Percentiles rank a stretch among this genome's conserved stretches.
These are phyloP conservation scores for Leguminivora glycinivorella DNA, from an alignment of 1,140 invertebrate genomes.

Conservation along the genomic window DNA sequence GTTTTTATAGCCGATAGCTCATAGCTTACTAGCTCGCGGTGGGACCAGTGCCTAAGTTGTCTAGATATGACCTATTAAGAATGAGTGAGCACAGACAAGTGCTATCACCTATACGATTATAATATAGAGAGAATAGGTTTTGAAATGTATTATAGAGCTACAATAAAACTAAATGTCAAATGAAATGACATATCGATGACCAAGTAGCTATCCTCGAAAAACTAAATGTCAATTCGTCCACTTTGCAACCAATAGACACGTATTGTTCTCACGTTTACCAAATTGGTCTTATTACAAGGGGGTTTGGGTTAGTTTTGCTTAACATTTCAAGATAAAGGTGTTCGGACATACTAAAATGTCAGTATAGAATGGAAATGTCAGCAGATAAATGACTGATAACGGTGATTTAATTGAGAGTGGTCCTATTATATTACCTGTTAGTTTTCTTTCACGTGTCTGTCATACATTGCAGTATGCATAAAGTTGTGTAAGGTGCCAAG, in stretches of 20 bases:
- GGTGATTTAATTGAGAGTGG: not conserved
- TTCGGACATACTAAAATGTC: conserved; percentile 1
- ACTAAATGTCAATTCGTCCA: conserved; percentile 3
- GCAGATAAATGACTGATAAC: not conserved
- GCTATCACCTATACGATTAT: too few relatives aligned
- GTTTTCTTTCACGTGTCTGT: not conserved
- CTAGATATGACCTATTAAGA: too few relatives aligned
- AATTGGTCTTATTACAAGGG: not conserved
- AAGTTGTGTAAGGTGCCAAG: too few relatives aligned
- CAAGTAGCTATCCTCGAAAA: conserved; percentile 3
- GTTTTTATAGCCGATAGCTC: too few relatives aligned
- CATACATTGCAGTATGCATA: too few relatives aligned
- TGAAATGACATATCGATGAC: not conserved
- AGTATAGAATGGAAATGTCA: conserved; percentile 12
- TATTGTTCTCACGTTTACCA: not conserved
- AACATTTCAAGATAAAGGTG: not conserved
- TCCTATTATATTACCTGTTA: not conserved
- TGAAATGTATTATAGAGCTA: not conserved
- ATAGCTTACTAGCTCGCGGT: too few relatives aligned
- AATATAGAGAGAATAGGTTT: too few relatives aligned
- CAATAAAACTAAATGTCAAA: not conserved
- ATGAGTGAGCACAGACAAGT: too few relatives aligned
- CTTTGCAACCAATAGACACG: not conserved
- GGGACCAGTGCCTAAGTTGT: too few relatives aligned
- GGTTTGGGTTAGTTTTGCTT: not conserved